A percentile compares a stretch with the other conserved stretches of the same genome.
Evolutionary conservation across 1,140 invertebrate genomes (phyloP).

Genomic region (Adoxophyes honmai): DNA sequence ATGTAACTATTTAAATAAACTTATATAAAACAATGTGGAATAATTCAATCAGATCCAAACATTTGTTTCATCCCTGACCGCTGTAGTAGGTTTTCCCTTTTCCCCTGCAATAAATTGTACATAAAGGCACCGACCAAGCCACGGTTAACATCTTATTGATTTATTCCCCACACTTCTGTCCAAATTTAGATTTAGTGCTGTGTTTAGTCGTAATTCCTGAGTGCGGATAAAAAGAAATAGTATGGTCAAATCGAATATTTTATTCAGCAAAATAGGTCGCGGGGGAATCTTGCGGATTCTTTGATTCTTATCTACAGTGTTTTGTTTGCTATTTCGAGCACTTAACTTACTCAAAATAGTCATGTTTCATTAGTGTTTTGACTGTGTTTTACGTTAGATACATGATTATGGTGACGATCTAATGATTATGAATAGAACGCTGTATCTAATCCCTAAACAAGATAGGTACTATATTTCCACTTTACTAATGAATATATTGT

Average conservation of each 20-base stretch:
- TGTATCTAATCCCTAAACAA: no score
- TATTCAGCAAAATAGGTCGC: constrained; percentile 6
- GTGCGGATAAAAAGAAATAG: constrained; percentile 32
- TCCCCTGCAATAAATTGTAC: constrained; percentile 65
- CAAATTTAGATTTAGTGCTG: constrained; percentile 71
- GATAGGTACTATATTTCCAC: no score
- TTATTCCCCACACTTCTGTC: constrained; percentile 70
- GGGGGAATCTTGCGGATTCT: not conserved
- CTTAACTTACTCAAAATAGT: no score
- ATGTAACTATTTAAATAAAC: not conserved
- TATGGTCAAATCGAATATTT: constrained; percentile 24
- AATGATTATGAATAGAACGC: no score
- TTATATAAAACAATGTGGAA: not conserved
- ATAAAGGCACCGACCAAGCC: constrained; percentile 61
- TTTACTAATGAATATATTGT: no score
- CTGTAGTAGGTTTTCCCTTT: constrained; percentile 36
- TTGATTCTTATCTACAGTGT: not conserved
- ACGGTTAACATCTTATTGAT: constrained; percentile 70
- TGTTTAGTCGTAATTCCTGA: constrained; percentile 51
- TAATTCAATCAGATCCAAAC: not conserved
- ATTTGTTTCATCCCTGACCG: constrained; percentile 6
- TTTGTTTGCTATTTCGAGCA: not conserved
- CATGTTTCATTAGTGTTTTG: no score
- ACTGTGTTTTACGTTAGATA: no score
- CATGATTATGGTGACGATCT: no score